These are phyloP conservation scores for Falco novaeseelandiae DNA, from an alignment of 2,797 vertebrate species.

Conservation along the genomic window DNA sequence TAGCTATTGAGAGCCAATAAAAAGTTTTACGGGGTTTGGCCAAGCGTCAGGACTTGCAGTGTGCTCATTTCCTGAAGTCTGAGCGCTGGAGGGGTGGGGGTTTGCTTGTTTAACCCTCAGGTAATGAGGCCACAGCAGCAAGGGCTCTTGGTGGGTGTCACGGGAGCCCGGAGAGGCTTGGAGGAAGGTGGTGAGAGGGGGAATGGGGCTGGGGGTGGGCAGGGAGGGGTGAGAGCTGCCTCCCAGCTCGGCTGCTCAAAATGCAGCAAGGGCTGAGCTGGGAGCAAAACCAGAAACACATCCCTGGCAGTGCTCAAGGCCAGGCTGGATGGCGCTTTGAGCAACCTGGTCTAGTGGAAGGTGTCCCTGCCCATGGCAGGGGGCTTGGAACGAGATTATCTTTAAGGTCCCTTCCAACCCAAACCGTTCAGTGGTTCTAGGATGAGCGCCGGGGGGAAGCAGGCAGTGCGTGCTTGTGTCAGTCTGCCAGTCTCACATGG, in stretches of 20 bases:
- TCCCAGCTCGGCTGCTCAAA: rapidly evolving
- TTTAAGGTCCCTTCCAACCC: too few species aligned
- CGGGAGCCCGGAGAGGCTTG: background rate
- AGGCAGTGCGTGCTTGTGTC: rapidly evolving
- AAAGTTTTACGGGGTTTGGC: background rate
- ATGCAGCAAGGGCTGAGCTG: background rate
- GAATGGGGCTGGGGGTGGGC: rapidly evolving
- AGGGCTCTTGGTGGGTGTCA: background rate
- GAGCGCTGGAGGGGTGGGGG: background rate
- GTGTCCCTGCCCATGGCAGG: too few species aligned
- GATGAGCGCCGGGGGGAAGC: background rate
- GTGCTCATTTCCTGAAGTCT: constrained; percentile 34
- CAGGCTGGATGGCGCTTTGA: too few species aligned
- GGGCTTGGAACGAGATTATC: too few species aligned
- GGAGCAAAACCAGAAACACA: background rate
- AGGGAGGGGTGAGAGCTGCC: background rate
- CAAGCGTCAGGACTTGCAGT: background rate
- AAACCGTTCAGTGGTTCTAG: too few species aligned
- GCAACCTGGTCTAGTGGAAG: too few species aligned
- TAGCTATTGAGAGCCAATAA: constrained; percentile 19
- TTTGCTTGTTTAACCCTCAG: background rate
- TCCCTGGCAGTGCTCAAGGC: too few species aligned
- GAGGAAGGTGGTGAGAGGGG: background rate
- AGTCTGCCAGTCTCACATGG: background rate
- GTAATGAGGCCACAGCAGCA: rapidly evolving